Percentiles rank a stretch among this genome's conserved stretches.
Conservation (phyloP, 2,113 vertebrate genomes). For the Microtus montanus region DNA sequence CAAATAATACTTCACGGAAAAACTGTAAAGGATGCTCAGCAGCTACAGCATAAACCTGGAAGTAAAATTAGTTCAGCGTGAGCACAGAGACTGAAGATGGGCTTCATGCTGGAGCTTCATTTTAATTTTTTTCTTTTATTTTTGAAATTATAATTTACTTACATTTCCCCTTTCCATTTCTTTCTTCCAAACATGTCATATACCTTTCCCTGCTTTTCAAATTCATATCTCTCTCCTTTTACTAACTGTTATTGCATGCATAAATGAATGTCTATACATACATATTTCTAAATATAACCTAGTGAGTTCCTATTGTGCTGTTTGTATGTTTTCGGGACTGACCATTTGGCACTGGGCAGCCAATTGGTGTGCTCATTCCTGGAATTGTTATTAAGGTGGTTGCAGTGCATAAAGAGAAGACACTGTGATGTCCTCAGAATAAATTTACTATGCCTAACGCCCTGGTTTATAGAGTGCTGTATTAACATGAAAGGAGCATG, state of each 20-base stretch:
- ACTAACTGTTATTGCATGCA: not conserved
- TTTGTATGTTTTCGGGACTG: not conserved
- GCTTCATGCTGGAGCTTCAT: not conserved
- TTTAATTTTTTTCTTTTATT: not conserved
- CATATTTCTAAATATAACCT: not conserved
- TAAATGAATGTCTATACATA: not conserved
- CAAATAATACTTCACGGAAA: slow-evolving; percentile 45
- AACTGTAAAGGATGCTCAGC: not conserved
- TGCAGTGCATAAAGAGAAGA: not conserved
- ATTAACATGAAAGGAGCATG: accelerated
- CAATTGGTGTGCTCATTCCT: too few species aligned
- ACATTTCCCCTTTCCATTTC: not conserved
- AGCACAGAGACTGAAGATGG: not conserved
- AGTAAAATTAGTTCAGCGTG: not conserved
- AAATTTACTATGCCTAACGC: accelerated
- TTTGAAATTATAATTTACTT: not conserved
- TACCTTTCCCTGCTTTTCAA: not conserved
- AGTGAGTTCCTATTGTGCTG: too few species aligned
- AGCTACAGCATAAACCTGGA: not conserved
- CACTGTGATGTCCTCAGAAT: not conserved
- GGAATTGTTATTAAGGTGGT: not conserved
- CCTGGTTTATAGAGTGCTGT: accelerated
- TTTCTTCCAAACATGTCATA: not conserved
- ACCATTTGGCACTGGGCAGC: not conserved
- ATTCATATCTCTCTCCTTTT: not conserved